These are phyloP conservation scores for Cygnus atratus DNA, from an alignment of 2,113 vertebrate species.

Conservation along the genomic window DNA sequence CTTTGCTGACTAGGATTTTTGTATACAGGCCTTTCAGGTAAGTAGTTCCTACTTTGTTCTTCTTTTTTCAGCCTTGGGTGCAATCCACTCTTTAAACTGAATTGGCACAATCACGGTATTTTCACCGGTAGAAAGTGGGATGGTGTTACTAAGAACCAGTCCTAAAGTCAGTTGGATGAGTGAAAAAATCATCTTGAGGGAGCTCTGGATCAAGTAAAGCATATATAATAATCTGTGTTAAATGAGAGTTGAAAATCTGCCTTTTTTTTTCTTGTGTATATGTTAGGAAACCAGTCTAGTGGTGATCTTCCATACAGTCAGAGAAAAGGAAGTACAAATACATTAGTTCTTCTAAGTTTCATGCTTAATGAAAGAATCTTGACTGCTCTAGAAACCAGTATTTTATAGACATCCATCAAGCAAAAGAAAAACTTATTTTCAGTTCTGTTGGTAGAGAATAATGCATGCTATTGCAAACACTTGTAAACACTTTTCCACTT, in stretches of 20 bases:
- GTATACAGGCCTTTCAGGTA: conserved; percentile 41
- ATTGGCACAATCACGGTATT: fast-evolving
- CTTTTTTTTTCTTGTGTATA: not conserved
- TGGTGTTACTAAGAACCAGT: not conserved
- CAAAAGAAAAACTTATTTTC: not conserved
- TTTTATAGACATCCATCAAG: not conserved
- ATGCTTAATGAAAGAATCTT: not conserved
- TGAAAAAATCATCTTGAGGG: not conserved
- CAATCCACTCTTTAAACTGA: not conserved
- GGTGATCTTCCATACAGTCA: not conserved
- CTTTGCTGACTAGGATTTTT: conserved; percentile 45
- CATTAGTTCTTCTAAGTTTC: not conserved
- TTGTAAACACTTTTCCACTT: not conserved
- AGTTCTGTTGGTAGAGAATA: not conserved
- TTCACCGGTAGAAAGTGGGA: not conserved
- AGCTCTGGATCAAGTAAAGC: not conserved
- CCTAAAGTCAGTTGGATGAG: not conserved
- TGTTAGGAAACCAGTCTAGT: not conserved
- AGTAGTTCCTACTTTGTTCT: not conserved
- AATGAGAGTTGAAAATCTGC: not conserved
- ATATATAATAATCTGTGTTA: not conserved
- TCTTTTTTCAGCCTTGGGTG: not conserved
- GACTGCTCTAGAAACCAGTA: not conserved
- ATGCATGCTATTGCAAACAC: not conserved
- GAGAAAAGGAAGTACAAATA: not conserved